Evolutionary conservation across 1,140 invertebrate genomes (phyloP).

Genomic region (Drosophila mojavensis): DNA sequence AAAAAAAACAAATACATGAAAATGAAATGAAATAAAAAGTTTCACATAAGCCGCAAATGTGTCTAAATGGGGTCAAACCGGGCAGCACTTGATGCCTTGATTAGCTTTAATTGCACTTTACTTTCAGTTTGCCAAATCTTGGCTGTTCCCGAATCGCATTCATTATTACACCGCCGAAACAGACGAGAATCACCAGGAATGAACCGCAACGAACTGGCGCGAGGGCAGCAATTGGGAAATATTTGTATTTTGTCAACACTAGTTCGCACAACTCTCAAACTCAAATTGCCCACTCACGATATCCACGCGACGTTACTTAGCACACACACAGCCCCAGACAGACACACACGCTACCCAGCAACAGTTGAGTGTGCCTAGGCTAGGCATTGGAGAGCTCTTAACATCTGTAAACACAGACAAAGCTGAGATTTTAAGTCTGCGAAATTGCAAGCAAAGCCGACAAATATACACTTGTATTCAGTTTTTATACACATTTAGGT

Average conservation of each 20-base stretch:
- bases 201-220: slow-evolving; percentile 6
- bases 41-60: slow-evolving; percentile 61
- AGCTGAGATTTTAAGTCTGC: too few relatives aligned
- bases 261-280: slow-evolving; percentile 18
- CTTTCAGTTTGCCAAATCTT: not conserved
- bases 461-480: too few relatives aligned
- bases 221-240: slow-evolving; percentile 14
- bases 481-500: too few relatives aligned
- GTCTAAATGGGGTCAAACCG: not conserved
- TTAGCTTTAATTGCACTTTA: slow-evolving; percentile 27
- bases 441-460: too few relatives aligned
- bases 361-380: not conserved
- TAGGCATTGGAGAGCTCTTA: not conserved
- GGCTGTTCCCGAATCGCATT: not conserved
- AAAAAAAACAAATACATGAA: slow-evolving; percentile 66
- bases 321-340: not conserved
- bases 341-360: not conserved
- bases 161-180: not conserved
- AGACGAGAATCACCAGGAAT: not conserved
- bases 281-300: slow-evolving; percentile 57
- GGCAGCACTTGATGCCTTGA: slow-evolving; percentile 16
- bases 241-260: slow-evolving; percentile 42
- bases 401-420: too few relatives aligned
- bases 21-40: slow-evolving; percentile 80
- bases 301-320: slow-evolving; percentile 62